phyloP scores from a whole-genome alignment of 2,113 vertebrate genomes.

The Limanda limanda region DNA sequence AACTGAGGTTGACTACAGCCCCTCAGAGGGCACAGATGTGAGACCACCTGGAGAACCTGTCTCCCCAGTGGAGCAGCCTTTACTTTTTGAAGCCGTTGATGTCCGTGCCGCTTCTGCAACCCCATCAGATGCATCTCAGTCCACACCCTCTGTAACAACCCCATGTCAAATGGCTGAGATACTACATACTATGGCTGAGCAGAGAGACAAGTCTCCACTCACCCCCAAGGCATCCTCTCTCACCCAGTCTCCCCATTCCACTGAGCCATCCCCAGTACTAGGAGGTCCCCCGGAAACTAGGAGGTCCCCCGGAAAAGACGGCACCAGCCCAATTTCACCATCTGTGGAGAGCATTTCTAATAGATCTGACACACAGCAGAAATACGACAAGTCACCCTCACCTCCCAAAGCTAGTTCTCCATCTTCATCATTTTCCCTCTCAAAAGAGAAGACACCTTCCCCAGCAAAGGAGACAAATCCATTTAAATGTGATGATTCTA shows the following conservation, averaged over 20 bases:
- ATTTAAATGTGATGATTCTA: slow-evolving; percentile 78
- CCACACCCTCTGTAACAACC: slow-evolving; percentile 92
- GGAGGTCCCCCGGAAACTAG: slow-evolving; percentile 42
- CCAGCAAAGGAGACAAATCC: slow-evolving; percentile 74
- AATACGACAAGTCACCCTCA: slow-evolving; percentile 60
- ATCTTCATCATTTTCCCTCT: slow-evolving; percentile 44
- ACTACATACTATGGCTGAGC: slow-evolving; percentile 52
- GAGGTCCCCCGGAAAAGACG: slow-evolving; percentile 48
- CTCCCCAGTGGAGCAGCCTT: slow-evolving; percentile 81
- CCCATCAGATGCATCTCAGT: slow-evolving; percentile 93
- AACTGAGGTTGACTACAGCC: slow-evolving; percentile 94
- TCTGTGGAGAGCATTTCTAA: slow-evolving; percentile 29
- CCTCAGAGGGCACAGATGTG: slow-evolving; percentile 84
- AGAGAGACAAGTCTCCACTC: slow-evolving; percentile 71
- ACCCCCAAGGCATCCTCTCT: slow-evolving; percentile 85
- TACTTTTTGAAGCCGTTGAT: slow-evolving; percentile 86
- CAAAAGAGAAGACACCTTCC: slow-evolving; percentile 50
- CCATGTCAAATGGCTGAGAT: slow-evolving; percentile 87
- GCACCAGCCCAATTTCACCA: slow-evolving; percentile 52
- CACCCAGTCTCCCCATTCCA: slow-evolving; percentile 86
- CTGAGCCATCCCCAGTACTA: slow-evolving; percentile 75
- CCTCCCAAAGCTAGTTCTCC: slow-evolving; percentile 67
- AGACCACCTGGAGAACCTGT: slow-evolving; percentile 78
- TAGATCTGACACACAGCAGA: slow-evolving; percentile 51
- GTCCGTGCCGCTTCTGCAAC: slow-evolving; percentile 87